These are phyloP conservation scores for Stichodactyla mertensii DNA, from an alignment of 64 coral and sea anemone species.

Conservation along the genomic window DNA sequence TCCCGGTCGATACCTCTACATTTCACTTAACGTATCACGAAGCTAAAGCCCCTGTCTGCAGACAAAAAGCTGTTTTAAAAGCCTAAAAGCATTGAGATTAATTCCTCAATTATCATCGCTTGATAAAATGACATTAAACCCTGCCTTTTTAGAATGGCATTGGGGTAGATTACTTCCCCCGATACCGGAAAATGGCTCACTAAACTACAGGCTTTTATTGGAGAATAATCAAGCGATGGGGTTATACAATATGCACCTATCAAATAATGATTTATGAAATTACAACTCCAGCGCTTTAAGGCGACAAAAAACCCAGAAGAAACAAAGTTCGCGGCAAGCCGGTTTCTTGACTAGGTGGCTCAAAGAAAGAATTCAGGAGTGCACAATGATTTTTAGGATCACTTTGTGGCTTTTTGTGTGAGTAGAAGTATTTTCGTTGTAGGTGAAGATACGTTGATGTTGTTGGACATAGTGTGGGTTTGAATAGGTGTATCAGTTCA, in stretches of 20 bases:
- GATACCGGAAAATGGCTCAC: background rate
- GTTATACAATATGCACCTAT: background rate
- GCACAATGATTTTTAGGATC: background rate
- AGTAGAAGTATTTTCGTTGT: background rate
- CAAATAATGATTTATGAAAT: slow-evolving; percentile 16
- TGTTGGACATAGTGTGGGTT: background rate
- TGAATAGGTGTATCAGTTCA: background rate
- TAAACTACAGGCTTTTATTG: background rate
- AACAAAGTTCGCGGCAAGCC: background rate
- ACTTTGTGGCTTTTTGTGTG: background rate
- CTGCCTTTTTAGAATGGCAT: background rate
- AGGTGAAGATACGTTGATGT: background rate
- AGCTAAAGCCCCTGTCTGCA: background rate
- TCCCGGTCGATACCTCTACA: background rate
- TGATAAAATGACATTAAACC: background rate
- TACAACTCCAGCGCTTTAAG: background rate
- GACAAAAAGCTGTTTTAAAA: background rate
- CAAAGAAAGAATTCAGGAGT: background rate
- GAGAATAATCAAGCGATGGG: background rate
- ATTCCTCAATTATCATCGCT: slow-evolving; percentile 6
- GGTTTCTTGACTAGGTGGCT: background rate
- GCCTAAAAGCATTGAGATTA: background rate
- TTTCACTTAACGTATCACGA: background rate
- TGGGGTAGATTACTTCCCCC: slow-evolving; percentile 3
- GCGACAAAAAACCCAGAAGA: slow-evolving; percentile 5